Evolutionary conservation across 2,797 vertebrate species (phyloP), one percentile per base, ranked within the genome.

Genomic region (Poecile montanus): DNA sequence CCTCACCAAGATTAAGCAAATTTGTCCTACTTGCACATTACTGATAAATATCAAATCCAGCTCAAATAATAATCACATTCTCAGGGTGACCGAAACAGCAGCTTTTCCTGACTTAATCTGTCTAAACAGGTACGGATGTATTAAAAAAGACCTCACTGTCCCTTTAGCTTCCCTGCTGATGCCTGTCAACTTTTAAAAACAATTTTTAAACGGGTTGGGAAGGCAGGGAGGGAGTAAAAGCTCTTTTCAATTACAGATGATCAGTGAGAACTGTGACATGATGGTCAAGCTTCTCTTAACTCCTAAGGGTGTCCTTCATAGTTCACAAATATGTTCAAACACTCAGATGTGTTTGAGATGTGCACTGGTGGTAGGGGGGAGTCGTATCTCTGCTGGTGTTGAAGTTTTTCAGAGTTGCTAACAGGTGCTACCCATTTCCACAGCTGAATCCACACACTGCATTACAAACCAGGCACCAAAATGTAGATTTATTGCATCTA

Each of bases 151-250:
- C 78, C 79, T 76, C 11, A 16, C 85, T 89, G 88, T 96, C 96
- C 97, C 95, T 97, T 97, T 94, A 97, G 97, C 96, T 97, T 97
- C 97, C 91, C 96, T 97, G 96, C 97, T 99, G 98, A 98, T 95
- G 98, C 98, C 98, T 98, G 98, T 98, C 98, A 98, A 98, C 98
- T 97, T 98, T 97, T 98, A 94, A 98, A 98, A 93, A 44, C 53
- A 10, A 36, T 77, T 92, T 90, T 83, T 77, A 83, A 89, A 56
- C 66, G 9, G 19, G 70, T 92, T 89, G 63, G 25, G 48, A 72
- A 73, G 48, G 5, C 8, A 8, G 14, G 12, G 7, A 15, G 50
- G 97, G 97, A 96, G 91, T 9, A 40, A 98, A 98, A 97, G 96
- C 92, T 95, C 88, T 98, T 98, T 98, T 98, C 98, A 98, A 96